A percentile compares a stretch with the other conserved stretches of the same genome.
Evolutionary conservation across 2,113 vertebrate species (phyloP).

Genomic region (Carettochelys insculpta): DNA sequence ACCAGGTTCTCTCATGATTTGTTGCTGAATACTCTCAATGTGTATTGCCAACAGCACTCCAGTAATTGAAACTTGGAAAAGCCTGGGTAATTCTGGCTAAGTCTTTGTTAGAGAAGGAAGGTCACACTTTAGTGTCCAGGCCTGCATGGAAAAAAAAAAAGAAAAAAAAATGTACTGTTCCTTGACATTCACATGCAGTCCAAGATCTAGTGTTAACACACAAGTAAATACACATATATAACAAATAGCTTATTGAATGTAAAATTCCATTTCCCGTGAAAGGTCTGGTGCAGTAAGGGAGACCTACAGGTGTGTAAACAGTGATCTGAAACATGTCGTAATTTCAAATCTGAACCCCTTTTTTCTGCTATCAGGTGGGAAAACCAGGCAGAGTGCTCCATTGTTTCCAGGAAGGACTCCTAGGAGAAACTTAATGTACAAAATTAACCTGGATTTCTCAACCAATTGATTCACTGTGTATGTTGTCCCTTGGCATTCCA

Average conservation of each 20-base stretch:
- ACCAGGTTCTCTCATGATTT: background rate
- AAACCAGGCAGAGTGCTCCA: background rate
- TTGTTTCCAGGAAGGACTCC: background rate
- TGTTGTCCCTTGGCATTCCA: background rate
- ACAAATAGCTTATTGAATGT: background rate
- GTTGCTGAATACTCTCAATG: background rate
- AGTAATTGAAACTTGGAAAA: background rate
- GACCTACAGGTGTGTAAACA: background rate
- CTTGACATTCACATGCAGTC: background rate
- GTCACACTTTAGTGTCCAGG: background rate
- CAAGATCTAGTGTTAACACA: background rate
- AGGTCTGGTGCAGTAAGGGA: background rate
- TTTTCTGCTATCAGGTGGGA: background rate
- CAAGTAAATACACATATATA: background rate
- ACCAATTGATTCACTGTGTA: background rate
- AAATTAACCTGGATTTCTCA: background rate
- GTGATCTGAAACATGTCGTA: too few species aligned
- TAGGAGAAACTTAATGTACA: background rate
- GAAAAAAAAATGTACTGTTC: background rate
- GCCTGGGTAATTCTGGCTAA: background rate
- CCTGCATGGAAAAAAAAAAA: background rate
- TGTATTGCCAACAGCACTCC: background rate
- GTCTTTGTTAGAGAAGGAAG: background rate
- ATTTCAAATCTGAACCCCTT: background rate
- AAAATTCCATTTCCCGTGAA: background rate